phyloP scores from a whole-genome alignment of 2,888 invertebrate genomes.

The Rhingia campestris region DNA sequence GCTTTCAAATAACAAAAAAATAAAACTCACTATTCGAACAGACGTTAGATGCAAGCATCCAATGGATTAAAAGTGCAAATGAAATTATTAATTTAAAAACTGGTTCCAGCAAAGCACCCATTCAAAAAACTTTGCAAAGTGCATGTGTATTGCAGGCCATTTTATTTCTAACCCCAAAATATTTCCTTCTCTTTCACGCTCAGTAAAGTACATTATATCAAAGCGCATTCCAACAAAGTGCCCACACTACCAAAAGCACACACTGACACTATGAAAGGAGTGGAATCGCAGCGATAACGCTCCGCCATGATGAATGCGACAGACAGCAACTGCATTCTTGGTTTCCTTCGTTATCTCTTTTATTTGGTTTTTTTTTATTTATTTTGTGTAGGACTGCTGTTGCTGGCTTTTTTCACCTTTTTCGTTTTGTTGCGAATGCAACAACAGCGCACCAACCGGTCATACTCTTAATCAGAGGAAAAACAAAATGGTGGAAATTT shows the following conservation, averaged over 20 bases:
- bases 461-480: conserved; percentile 66
- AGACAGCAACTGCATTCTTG: conserved; percentile 66
- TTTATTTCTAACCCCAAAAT: neutral
- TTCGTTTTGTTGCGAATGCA: conserved; percentile 63
- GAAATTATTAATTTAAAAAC: too few relatives aligned
- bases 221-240: conserved; percentile 55
- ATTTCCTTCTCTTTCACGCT: neutral
- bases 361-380: neutral
- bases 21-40: too few relatives aligned
- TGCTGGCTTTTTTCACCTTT: conserved; percentile 33
- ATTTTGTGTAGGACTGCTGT: neutral
- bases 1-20: too few relatives aligned
- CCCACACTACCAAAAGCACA: conserved; percentile 49
- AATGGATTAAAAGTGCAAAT: too few relatives aligned
- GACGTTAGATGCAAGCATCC: too few relatives aligned
- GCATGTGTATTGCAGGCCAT: neutral
- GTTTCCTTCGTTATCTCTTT: conserved; percentile 28
- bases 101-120: too few relatives aligned
- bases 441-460: conserved; percentile 75
- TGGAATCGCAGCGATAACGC: conserved; percentile 33
- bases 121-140: too few relatives aligned
- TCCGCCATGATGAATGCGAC: conserved; percentile 33
- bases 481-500: conserved; percentile 80
- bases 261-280: conserved; percentile 16
- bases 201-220: neutral